phyloP scores from a whole-genome alignment of 2,797 vertebrate genomes.

The Pempheris klunzingeri region DNA sequence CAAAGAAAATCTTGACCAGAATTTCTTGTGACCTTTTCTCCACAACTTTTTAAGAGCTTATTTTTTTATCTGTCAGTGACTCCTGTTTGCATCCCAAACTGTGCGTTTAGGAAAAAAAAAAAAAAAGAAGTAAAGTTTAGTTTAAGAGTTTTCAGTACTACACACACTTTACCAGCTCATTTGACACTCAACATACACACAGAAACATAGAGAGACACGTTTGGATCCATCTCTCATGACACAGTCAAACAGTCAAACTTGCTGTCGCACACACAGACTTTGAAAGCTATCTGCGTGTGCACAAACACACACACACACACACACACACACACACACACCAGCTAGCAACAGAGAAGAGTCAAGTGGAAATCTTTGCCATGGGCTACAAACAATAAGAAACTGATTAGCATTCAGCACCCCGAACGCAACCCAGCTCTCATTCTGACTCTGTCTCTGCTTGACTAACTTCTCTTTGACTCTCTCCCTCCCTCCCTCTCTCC shows the following conservation, averaged over 20 bases:
- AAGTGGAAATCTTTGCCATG: slow-evolving; percentile 67
- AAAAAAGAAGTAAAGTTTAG: slow-evolving; percentile 4
- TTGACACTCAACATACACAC: slow-evolving; percentile 26
- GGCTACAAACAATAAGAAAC: slow-evolving; percentile 74
- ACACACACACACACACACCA: slow-evolving; percentile 15
- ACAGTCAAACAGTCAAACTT: slow-evolving; percentile 45
- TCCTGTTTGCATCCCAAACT: slow-evolving; percentile 21
- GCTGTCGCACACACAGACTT: slow-evolving; percentile 21
- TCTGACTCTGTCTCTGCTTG: slow-evolving; percentile 37
- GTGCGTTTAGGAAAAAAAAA: background rate
- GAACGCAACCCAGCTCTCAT: slow-evolving; percentile 49
- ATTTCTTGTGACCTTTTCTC: background rate
- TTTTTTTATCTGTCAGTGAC: slow-evolving; percentile 7
- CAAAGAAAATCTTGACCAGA: background rate
- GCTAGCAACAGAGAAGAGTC: slow-evolving; percentile 47
- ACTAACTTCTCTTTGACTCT: slow-evolving; percentile 30
- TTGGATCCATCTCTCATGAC: slow-evolving; percentile 44
- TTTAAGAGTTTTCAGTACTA: slow-evolving; percentile 2
- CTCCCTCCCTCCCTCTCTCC: background rate
- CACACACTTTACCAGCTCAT: slow-evolving; percentile 13
- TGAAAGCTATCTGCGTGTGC: slow-evolving; percentile 27
- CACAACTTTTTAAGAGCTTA: background rate
- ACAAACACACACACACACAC: slow-evolving; percentile 7
- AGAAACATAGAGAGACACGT: slow-evolving; percentile 38
- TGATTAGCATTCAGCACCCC: slow-evolving; percentile 76